Base-by-base conservation (phyloP, 2,888 invertebrate species). In the Kryphioiulus occultus region DNA sequence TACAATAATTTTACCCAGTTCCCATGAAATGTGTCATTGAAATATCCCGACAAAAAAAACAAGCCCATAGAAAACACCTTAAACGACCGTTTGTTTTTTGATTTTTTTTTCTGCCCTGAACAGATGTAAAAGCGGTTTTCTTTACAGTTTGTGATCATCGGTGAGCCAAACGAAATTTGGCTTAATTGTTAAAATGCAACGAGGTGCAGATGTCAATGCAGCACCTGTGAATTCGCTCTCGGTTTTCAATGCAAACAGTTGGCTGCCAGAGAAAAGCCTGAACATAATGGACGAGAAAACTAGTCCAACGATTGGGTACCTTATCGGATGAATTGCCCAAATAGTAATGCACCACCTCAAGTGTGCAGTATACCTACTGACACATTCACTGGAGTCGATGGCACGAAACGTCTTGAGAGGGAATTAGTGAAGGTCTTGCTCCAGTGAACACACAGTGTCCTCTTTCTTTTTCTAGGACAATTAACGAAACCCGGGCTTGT, bases 241-340 rank as follows among this genome's bases (percentile, higher is more conserved):
- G 44, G 15, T 53, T 78, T 78, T 30, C 30, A 78, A 30, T 78
- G 78, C 10, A 78, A 78, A 78, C 78, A 78, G 78, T 78, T 78
- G 78, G 78, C 30, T 78, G 9, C 1, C 78, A 22, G 78, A 78
- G 68, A 68, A 68, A 68, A 35, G 78, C 15, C 1, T 0, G 30
- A 30, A 78, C 15, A 78, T 30, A 78, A 78, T 78, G 78, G 78
- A 78, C 17, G 78, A n/a, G n/a, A 30, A 26, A 78, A 78, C 30
- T 78, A 78, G 30, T 78, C 30, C 78, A 78, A 78, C 78, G 78
- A 85, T 44, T 85, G 85, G n/a, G 85, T 85, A 85, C 39, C 39
- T 85, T 85, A 85, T 85, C 85, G 39, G 85, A 85, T 85, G 85
- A 85, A 39, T 85, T 78, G 44, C 85, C 39, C 5, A 85, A 85